phyloP scores from a whole-genome alignment of 2,113 vertebrate genomes.

The Oncorhynchus keta region DNA sequence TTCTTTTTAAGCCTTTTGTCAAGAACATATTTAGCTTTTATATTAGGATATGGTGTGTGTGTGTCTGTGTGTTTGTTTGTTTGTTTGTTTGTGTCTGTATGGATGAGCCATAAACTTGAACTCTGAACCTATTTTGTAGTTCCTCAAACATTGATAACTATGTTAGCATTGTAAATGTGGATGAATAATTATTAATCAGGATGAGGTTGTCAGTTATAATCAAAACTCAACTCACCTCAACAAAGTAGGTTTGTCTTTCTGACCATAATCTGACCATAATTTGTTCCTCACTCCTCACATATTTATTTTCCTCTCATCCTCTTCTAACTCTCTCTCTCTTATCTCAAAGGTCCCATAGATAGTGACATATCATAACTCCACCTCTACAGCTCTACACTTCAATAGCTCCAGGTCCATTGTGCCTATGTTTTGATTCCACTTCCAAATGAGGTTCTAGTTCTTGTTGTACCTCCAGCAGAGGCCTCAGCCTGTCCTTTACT shows the following conservation, averaged over 20 bases:
- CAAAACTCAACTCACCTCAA: no score
- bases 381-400: no score
- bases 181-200: neutral
- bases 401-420: no score
- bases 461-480: slow-evolving; percentile 32
- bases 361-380: no score
- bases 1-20: neutral
- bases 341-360: no score
- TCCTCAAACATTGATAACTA: slow-evolving; percentile 10
- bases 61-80: neutral
- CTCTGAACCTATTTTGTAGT: slow-evolving; percentile 5
- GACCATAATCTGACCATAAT: no score
- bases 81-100: slow-evolving; percentile 2
- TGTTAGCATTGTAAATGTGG: neutral
- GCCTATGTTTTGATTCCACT: neutral
- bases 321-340: no score
- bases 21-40: neutral
- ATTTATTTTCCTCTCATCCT: no score
- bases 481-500: slow-evolving; percentile 34
- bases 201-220: neutral
- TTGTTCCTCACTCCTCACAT: no score
- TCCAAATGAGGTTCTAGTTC: slow-evolving; percentile 40
- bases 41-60: no score
- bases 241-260: no score
- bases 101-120: neutral